Evolutionary conservation across 1,140 invertebrate genomes (phyloP).

Genomic region (Drosophila nigrodunni): DNA sequence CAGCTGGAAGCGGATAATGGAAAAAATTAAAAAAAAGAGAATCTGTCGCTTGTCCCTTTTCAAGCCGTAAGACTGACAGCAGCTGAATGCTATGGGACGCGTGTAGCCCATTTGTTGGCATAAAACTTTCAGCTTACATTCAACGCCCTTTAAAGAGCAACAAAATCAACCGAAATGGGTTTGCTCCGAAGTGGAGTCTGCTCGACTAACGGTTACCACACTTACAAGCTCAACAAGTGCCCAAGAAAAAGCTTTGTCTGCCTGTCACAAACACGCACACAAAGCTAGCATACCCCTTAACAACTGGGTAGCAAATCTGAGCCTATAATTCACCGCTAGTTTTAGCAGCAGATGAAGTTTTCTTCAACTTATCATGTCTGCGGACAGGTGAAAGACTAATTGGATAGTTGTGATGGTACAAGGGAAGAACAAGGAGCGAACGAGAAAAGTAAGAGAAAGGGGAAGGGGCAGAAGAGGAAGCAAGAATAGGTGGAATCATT

Average conservation of each 20-base stretch:
- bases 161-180: neutral
- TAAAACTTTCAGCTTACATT: neutral
- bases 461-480: neutral
- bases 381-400: neutral
- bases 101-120: neutral
- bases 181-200: neutral
- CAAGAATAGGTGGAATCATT: slow-evolving; percentile 21
- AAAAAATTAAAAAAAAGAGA: neutral
- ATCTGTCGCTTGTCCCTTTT: slow-evolving; percentile 26
- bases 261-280: neutral
- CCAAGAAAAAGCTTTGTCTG: too few species aligned
- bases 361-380: neutral
- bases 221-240: too few species aligned
- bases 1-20: neutral
- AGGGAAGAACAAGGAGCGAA: neutral
- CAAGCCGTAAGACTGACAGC: slow-evolving; percentile 21
- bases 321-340: neutral
- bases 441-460: neutral
- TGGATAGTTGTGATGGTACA: neutral
- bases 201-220: neutral
- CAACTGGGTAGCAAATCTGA: neutral
- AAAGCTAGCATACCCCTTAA: neutral
- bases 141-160: neutral
- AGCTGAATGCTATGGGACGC: slow-evolving; percentile 29
- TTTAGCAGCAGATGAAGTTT: neutral